Base-by-base conservation (phyloP, 2,888 invertebrate species). In the Archips crataeganus region DNA sequence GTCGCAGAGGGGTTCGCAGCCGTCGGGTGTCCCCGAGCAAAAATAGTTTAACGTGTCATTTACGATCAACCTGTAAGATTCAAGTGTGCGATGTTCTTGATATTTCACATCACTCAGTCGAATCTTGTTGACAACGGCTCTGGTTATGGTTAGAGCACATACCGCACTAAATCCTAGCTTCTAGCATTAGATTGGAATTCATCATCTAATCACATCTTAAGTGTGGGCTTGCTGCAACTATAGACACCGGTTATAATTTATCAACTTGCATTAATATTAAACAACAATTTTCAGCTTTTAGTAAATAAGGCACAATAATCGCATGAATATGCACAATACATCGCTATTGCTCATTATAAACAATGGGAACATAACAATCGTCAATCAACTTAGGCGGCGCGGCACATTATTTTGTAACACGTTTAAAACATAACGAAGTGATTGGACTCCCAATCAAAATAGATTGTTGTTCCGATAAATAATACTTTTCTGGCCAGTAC, bases 321-420 rank as follows among this genome's bases (percentile, higher is more conserved):
- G 11, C 57, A 23, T 57, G 11, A 57, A 57, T 57, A 57, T 9
- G 23, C 57, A 57, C 57, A 32, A 23, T 57, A 3, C 32, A 32
- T 11, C 11, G 32, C 57, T 54, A 32, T 57, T 57, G 23, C 54
- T 32, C 66, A 47, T 70, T 36, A 65, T 64, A 75, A 64, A 70
- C 70, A 70, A 63, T 63, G 54, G 57, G 70, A 60, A 9, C 47
- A 39, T 51, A 71, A 71, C 71, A 71, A 71, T 66, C 60, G 65
- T 49, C 65, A 71, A 71, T 71, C 71, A 71, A 71, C 65, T 71
- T 65, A 57, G 57, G 32, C 32, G 57, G 32, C 32, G 57, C 32
- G 32, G 23, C 57, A 32, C 32, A 57, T 57, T 54, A 54, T 54
- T 54, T 57, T 32, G 57, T 11, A 32, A 57, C 57, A 39, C 23